These are phyloP conservation scores for Conger conger DNA, from an alignment of 2,113 vertebrate species.

Conservation along the genomic window DNA sequence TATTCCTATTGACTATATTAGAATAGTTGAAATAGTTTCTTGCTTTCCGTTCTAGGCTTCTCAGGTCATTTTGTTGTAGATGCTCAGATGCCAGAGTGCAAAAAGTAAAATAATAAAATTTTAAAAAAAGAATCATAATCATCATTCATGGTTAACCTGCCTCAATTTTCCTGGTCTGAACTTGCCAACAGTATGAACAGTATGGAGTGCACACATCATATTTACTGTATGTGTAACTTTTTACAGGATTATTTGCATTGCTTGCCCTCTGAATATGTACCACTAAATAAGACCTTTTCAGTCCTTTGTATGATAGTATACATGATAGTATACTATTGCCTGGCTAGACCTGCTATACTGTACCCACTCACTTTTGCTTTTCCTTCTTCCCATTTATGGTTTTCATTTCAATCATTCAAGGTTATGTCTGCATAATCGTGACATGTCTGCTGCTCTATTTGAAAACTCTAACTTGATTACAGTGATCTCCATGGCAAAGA, in stretches of 20 bases:
- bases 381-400: neutral
- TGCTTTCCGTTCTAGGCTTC: neutral
- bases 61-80: neutral
- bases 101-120: neutral
- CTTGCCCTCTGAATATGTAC: no score
- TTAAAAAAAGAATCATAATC: no score
- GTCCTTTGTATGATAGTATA: no score
- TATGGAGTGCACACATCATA: no score
- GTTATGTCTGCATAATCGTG: neutral
- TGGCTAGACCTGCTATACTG: neutral
- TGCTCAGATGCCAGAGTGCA: neutral
- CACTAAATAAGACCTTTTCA: no score
- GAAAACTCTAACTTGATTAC: neutral
- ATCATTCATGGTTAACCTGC: no score
- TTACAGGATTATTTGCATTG: no score
- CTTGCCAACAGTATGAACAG: no score
- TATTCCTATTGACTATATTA: neutral
- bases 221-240: no score
- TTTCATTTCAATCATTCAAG: neutral
- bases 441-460: neutral
- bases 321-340: neutral
- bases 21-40: neutral
- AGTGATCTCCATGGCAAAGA: neutral
- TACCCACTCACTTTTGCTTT: no score
- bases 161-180: no score